These are phyloP conservation scores for Sinhomidia bicolor DNA, from an alignment of 2,888 invertebrate genomes.

Conservation along the genomic window DNA sequence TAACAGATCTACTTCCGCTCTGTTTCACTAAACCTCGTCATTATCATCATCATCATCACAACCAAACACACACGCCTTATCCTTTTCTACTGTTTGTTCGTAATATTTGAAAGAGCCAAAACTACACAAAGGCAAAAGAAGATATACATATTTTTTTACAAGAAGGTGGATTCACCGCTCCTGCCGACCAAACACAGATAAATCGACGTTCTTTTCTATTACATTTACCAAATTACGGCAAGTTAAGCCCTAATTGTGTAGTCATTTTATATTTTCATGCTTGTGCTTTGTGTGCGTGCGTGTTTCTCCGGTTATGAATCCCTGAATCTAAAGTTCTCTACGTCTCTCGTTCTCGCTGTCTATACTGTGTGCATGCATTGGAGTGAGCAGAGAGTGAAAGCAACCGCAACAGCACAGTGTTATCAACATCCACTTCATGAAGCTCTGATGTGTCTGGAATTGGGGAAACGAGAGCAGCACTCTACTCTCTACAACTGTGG, in stretches of 20 bases:
- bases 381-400: not conserved
- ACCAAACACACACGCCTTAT: not conserved
- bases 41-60: slow-evolving; percentile 8
- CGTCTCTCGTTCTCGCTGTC: not conserved
- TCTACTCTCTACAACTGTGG: not conserved
- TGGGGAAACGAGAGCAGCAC: not conserved
- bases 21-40: slow-evolving; percentile 46
- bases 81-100: not conserved
- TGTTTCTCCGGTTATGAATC: not conserved
- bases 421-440: slow-evolving; percentile 43
- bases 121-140: not conserved
- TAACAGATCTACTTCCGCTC: slow-evolving; percentile 48
- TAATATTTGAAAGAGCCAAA: not conserved
- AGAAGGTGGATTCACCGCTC: not conserved
- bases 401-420: not conserved
- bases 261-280: slow-evolving; percentile 34
- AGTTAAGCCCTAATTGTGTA: slow-evolving; percentile 48
- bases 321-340: not conserved
- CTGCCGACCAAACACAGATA: not conserved
- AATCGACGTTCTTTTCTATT: slow-evolving; percentile 34
- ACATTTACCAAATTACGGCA: slow-evolving; percentile 37
- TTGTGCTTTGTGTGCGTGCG: slow-evolving; percentile 3
- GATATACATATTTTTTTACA: not conserved
- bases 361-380: not conserved
- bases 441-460: slow-evolving; percentile 29